Evolutionary conservation across 2,888 invertebrate genomes (phyloP).

Genomic region (Patella ulyssiponensis): DNA sequence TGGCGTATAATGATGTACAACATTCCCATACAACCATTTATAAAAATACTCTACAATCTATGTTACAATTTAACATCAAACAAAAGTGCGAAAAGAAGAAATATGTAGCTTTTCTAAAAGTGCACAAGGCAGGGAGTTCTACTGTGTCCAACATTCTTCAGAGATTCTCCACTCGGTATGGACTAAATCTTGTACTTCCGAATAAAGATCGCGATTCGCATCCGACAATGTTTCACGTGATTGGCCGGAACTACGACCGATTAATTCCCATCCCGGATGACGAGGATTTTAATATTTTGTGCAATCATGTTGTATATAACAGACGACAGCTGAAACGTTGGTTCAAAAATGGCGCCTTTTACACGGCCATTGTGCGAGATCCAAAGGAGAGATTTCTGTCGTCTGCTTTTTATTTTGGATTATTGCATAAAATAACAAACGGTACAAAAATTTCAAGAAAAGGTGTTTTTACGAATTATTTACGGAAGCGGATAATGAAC

Average conservation of each 20-base stretch:
- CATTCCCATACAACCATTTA: no score
- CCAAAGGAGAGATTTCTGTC: conserved; percentile 49
- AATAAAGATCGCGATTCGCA: conserved; percentile 39
- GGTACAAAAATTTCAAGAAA: not conserved
- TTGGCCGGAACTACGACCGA: conserved; percentile 34
- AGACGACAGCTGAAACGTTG: conserved; percentile 35
- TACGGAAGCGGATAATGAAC: not conserved
- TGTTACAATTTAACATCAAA: no score
- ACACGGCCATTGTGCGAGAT: conserved; percentile 47
- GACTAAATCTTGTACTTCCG: conserved; percentile 54
- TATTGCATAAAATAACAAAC: conserved; percentile 31
- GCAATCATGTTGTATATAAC: conserved; percentile 57
- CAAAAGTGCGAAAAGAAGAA: not conserved
- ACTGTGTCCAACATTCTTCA: conserved; percentile 58
- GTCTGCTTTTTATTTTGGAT: conserved; percentile 45
- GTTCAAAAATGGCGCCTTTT: conserved; percentile 41
- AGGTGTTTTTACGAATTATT: conserved; percentile 10
- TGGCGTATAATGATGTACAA: no score
- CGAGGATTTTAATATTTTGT: conserved; percentile 50
- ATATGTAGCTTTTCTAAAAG: conserved; percentile 49
- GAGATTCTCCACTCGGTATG: conserved; percentile 44
- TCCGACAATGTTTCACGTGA: conserved; percentile 46
- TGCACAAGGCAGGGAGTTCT: conserved; percentile 60
- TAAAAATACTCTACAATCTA: no score
- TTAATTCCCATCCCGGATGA: conserved; percentile 52